Conservation (phyloP, 2,888 invertebrate genomes). For the Pristionchus fissidentatus region DNA sequence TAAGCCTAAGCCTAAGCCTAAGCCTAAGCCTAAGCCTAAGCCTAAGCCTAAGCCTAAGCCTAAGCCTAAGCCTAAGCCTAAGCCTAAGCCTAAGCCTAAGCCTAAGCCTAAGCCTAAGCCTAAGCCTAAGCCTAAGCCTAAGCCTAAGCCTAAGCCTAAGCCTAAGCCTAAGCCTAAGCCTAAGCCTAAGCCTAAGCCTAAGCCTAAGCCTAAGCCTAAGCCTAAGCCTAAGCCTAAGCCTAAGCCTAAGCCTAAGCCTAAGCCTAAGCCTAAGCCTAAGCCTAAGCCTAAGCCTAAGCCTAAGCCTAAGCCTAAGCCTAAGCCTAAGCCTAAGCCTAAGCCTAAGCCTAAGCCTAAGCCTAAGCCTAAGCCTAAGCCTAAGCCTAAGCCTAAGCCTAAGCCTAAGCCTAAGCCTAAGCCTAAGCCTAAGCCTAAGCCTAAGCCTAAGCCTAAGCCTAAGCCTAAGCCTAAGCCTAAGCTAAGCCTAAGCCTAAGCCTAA, state of each 20-base stretch:
- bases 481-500: too few relatives aligned
- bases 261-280: constrained; percentile 54
- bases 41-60: constrained; percentile 52
- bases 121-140: constrained; percentile 53
- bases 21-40: constrained; percentile 51
- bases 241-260: constrained; percentile 53
- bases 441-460: too few relatives aligned
- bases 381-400: too few relatives aligned
- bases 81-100: constrained; percentile 52
- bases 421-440: too few relatives aligned
- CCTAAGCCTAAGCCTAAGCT: too few relatives aligned
- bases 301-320: constrained; percentile 53
- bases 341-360: constrained; percentile 51
- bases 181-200: constrained; percentile 53
- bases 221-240: constrained; percentile 52
- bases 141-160: constrained; percentile 50
- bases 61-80: constrained; percentile 52
- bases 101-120: constrained; percentile 50
- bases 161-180: constrained; percentile 52
- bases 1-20: constrained; percentile 52
- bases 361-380: too few relatives aligned
- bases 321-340: constrained; percentile 51
- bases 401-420: too few relatives aligned
- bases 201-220: constrained; percentile 51
- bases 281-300: constrained; percentile 50